Evolutionary conservation across 2,888 invertebrate genomes (phyloP).

Genomic region (Dusona sp.): DNA sequence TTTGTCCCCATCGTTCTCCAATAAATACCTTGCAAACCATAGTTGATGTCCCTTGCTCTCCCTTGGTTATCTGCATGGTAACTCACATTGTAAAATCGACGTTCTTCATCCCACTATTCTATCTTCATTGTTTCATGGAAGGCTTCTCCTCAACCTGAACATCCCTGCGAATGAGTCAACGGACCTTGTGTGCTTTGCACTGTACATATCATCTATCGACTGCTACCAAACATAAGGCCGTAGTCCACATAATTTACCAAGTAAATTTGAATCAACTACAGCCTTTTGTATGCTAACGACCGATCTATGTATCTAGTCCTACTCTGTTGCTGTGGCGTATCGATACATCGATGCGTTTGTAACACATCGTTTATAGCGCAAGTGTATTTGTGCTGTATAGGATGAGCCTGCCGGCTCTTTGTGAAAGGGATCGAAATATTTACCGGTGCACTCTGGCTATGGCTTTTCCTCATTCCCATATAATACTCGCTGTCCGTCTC

Average conservation of each 20-base stretch:
- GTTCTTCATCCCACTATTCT: constrained; percentile 30
- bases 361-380: constrained; percentile 52
- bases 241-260: constrained; percentile 11
- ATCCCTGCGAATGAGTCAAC: constrained; percentile 42
- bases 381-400: constrained; percentile 15
- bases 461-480: constrained; percentile 46
- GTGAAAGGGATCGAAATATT: constrained; percentile 65
- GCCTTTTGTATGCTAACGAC: constrained; percentile 18
- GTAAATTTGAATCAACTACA: constrained; percentile 9
- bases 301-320: constrained; percentile 10
- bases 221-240: constrained; percentile 11
- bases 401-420: constrained; percentile 43
- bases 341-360: constrained; percentile 59
- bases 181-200: constrained; percentile 25
- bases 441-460: constrained; percentile 47
- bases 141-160: constrained; percentile 50
- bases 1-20: constrained; percentile 36
- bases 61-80: constrained; percentile 13
- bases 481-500: not conserved
- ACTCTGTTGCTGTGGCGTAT: constrained; percentile 39
- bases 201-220: not conserved
- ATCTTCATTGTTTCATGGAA: constrained; percentile 62
- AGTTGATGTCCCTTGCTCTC: not conserved
- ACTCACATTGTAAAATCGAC: constrained; percentile 18
- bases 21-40: constrained; percentile 28